phyloP scores from a whole-genome alignment of 2,888 invertebrate genomes.

The Dexiosoma caninum region DNA sequence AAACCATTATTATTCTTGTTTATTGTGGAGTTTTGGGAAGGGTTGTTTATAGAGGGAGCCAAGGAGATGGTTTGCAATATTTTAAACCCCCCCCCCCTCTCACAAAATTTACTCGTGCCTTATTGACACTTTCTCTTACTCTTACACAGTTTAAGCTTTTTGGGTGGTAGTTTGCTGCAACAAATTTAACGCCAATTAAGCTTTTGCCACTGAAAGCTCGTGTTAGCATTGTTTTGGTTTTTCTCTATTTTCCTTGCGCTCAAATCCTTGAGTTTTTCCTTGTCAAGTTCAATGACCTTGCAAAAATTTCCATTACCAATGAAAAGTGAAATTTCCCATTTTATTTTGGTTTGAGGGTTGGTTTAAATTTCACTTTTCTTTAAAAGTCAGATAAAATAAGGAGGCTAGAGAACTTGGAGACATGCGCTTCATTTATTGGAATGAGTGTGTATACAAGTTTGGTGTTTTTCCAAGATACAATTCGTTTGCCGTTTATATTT shows the following conservation, averaged over 20 bases:
- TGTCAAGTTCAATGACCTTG: constrained; percentile 59
- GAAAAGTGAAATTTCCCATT: constrained; percentile 53
- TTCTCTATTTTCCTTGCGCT: neutral
- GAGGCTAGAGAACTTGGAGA: neutral
- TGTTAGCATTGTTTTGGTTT: constrained; percentile 2
- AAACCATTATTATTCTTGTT: constrained; percentile 10
- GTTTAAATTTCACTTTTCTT: constrained; percentile 29
- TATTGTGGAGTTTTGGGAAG: neutral
- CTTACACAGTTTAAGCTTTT: neutral
- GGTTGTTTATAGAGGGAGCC: neutral
- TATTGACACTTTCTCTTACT: neutral
- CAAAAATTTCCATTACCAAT: constrained; percentile 41
- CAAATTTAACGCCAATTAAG: neutral
- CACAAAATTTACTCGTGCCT: constrained; percentile 14
- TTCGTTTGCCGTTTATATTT: neutral
- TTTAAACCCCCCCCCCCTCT: constrained; percentile 6
- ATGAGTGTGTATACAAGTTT: neutral
- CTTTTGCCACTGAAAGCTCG: constrained; percentile 46
- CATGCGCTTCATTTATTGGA: constrained; percentile 44
- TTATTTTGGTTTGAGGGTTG: constrained; percentile 18
- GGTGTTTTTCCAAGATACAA: neutral
- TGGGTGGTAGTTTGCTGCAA: neutral
- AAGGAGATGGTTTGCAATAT: neutral
- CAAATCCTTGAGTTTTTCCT: constrained; percentile 52
- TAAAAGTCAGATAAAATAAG: neutral